These are phyloP conservation scores for Boloria selene DNA, from an alignment of 2,888 invertebrate genomes.

Conservation along the genomic window DNA sequence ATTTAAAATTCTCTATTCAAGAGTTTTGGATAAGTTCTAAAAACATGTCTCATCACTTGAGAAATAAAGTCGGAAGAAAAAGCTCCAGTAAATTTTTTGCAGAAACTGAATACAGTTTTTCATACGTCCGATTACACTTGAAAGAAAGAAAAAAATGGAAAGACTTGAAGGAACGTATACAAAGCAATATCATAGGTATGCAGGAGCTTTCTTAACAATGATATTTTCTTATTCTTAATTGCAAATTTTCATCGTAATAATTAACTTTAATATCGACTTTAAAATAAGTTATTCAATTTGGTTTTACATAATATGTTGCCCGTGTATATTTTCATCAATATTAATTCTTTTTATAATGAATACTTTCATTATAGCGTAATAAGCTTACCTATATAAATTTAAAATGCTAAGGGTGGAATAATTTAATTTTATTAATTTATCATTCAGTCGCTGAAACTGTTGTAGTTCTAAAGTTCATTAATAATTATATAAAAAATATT, in stretches of 20 bases:
- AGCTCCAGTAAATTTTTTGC: conserved; percentile 10
- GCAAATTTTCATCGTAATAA: conserved; percentile 13
- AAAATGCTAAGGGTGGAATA: too few relatives aligned
- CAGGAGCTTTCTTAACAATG: conserved; percentile 28
- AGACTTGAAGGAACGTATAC: conserved; percentile 23
- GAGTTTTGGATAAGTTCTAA: background rate
- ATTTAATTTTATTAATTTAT: too few relatives aligned
- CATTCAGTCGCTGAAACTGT: too few relatives aligned
- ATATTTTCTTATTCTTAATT: conserved; percentile 22
- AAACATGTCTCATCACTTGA: conserved; percentile 1
- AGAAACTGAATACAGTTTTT: conserved; percentile 28
- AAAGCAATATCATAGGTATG: conserved; percentile 28
- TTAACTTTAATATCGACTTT: background rate
- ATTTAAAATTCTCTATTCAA: background rate
- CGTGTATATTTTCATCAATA: too few relatives aligned
- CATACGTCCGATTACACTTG: conserved; percentile 27
- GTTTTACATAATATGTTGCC: too few relatives aligned
- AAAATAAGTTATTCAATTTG: too few relatives aligned
- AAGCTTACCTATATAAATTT: too few relatives aligned
- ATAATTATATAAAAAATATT: background rate
- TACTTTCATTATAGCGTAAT: too few relatives aligned
- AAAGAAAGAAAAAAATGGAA: conserved; percentile 26
- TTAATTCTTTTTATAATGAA: too few relatives aligned
- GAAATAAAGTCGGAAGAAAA: conserved; percentile 14
- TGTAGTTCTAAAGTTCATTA: too few relatives aligned